Evolutionary conservation across 2,113 vertebrate genomes (phyloP).

Genomic region (Circaetus cinerascens): DNA sequence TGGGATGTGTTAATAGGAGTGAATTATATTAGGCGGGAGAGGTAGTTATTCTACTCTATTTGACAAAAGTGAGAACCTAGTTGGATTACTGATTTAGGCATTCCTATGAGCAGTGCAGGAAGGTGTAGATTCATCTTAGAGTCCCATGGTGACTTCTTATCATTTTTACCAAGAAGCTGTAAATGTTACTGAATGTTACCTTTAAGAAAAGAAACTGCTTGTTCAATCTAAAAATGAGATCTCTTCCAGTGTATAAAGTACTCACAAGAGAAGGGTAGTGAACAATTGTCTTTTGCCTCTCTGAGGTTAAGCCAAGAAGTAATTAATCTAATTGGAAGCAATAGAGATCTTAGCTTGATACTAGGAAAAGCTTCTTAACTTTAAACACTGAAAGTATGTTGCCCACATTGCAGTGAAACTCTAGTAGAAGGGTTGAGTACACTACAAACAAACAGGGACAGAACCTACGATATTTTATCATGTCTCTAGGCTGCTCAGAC

Average conservation of each 20-base stretch:
- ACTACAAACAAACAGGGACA: not conserved
- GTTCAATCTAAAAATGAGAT: not conserved
- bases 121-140: not conserved
- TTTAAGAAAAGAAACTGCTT: not conserved
- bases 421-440: not conserved
- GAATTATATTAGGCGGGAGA: accelerated
- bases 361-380: not conserved
- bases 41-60: not conserved
- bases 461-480: accelerated
- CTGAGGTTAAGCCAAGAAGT: not conserved
- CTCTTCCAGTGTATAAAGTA: not conserved
- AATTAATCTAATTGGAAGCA: constrained; percentile 1
- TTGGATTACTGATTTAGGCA: not conserved
- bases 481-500: not conserved
- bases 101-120: not conserved
- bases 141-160: not conserved
- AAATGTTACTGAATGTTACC: not conserved
- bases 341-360: not conserved
- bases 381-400: not conserved
- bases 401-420: not conserved
- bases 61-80: not conserved
- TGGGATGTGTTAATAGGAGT: not conserved
- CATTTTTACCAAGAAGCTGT: not conserved
- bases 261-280: not conserved
- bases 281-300: not conserved